Conservation (phyloP, 2,797 vertebrate species). For the Anolis apletophallus region DNA sequence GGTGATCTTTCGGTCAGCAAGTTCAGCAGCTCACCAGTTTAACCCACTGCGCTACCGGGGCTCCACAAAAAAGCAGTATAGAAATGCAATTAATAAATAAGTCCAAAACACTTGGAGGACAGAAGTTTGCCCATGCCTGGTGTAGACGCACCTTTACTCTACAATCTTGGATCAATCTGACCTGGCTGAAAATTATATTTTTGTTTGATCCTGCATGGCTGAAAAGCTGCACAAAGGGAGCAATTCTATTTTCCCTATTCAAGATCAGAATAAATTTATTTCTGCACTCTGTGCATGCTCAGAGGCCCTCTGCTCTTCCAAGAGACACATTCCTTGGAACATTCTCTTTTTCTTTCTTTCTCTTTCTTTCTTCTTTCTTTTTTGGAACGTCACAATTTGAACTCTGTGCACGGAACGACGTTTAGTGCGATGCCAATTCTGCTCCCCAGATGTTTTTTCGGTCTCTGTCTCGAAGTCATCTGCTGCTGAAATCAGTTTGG, state of each 20-base stretch:
- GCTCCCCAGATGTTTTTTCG: conserved; percentile 23
- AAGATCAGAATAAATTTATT: neutral
- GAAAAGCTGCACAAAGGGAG: neutral
- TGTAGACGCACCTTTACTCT: too few species aligned
- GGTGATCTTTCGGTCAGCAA: too few species aligned
- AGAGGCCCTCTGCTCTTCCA: neutral
- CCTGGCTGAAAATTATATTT: too few species aligned
- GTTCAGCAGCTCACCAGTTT: too few species aligned
- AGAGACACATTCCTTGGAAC: neutral
- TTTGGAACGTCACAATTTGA: neutral
- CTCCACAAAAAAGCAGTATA: too few species aligned
- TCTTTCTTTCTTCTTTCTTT: too few species aligned
- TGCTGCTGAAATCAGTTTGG: conserved; percentile 4
- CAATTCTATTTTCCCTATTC: neutral
- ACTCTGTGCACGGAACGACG: neutral
- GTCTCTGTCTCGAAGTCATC: neutral
- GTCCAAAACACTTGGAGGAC: too few species aligned
- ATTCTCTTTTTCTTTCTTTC: too few species aligned
- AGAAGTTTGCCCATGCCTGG: too few species aligned
- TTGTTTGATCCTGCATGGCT: neutral
- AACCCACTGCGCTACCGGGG: too few species aligned
- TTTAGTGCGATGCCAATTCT: neutral
- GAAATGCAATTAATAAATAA: too few species aligned
- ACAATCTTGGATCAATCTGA: too few species aligned
- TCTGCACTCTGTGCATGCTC: neutral